Evolutionary conservation across 1,140 invertebrate genomes (phyloP).

Genomic region (Bombus waltoni): DNA sequence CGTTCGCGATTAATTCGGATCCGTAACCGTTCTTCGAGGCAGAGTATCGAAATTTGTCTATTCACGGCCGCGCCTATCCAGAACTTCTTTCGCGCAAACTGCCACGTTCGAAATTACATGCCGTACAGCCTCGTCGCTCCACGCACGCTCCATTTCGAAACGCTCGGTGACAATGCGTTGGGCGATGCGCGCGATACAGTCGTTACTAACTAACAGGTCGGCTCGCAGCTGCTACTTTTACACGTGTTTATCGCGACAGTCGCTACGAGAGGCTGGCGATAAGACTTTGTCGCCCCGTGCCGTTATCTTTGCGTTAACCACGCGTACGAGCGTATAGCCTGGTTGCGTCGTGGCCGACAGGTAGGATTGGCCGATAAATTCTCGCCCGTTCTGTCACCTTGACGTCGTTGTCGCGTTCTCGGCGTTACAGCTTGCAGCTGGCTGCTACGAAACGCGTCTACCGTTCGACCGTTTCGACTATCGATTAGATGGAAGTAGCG

Average conservation of each 20-base stretch:
- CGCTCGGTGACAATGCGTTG: no score
- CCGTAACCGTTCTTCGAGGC: no score
- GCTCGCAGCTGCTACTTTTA: constrained; percentile 39
- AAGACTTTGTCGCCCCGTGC: constrained; percentile 1
- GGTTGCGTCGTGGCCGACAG: background rate
- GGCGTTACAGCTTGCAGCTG: no score
- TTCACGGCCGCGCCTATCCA: no score
- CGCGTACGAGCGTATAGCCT: background rate
- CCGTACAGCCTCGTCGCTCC: background rate
- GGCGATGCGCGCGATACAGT: background rate
- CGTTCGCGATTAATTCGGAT: background rate
- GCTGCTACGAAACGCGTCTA: background rate
- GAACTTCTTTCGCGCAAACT: no score
- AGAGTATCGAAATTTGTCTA: no score
- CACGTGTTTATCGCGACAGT: constrained; percentile 42
- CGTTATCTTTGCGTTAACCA: background rate
- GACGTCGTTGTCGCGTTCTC: no score
- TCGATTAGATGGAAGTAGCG: no score
- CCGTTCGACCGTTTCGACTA: no score
- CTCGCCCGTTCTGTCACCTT: background rate
- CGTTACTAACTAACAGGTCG: constrained; percentile 28
- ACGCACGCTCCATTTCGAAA: no score
- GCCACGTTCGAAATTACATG: no score
- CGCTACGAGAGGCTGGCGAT: constrained; percentile 9
- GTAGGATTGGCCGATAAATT: background rate